Base-by-base conservation (phyloP, 2,888 invertebrate genomes). In the Drosophila emarginata region DNA sequence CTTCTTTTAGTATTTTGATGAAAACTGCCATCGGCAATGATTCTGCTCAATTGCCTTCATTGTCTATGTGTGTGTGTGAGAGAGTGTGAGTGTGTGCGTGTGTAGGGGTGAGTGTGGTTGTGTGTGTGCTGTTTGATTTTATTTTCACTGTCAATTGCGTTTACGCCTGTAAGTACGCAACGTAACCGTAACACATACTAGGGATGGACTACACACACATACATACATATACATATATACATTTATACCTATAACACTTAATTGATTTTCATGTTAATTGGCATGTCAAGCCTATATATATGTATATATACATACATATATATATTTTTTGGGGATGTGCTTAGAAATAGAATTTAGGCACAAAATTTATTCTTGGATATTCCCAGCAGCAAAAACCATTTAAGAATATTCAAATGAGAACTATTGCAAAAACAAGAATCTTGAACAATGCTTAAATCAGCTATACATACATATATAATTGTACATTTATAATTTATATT, bases 21-120 rank as follows among this genome's bases (percentile, higher is more conserved):
- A 67, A 78, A 79, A 70, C 84, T 84, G 87, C 87, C 83, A 79
- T 50, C 80, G 78, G 83, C 86, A 83, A 85, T 83, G 87, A 83
- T 87, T 85, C 86, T 74, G 81, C 81, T 86, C 88, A 81, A 87
- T 86, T 86, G 85, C 86, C 84, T 72, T 87, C 76, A 87, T 86
- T 87, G 80, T 79, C 61, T 68, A 66, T n/a, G 69, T 51, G 61
- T 51, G 12, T 53, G 45, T 52, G 45, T 58, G 53, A 56, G 32
- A 58, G 11, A 50, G 53, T 68, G 3, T 23, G 23, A 39, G 5
- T 26, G 39, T 23, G n/a, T 54, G 39, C 39, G 18, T 56, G 53
- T 64, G 56, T 59, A 62, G 57, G 51, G 50, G 32, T 11, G 64
- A 28, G 28, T 28, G 18, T 51, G 54, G 61, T 23, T 61, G 14